Conservation (phyloP, 2,888 invertebrate genomes). For the Gnatocerus cornutus region DNA sequence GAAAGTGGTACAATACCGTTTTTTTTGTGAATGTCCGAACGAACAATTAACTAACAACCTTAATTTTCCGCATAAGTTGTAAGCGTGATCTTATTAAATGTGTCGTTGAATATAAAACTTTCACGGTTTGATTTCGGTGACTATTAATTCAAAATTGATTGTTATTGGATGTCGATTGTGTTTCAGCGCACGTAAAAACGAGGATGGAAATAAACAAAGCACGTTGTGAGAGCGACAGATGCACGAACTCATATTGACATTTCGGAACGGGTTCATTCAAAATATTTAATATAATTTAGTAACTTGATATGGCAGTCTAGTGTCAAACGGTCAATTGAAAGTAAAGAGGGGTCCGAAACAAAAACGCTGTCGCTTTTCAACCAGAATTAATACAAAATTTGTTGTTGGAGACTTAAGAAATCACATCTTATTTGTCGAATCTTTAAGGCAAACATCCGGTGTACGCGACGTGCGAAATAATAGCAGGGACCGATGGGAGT, state of each 20-base stretch:
- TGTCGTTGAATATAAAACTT: constrained; percentile 28
- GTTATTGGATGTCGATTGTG: constrained; percentile 24
- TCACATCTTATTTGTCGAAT: constrained; percentile 53
- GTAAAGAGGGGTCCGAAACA: constrained; percentile 39
- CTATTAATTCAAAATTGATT: constrained; percentile 41
- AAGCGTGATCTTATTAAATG: constrained; percentile 17
- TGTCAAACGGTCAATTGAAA: constrained; percentile 48
- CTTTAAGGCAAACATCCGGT: constrained; percentile 51
- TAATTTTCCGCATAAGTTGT: constrained; percentile 17
- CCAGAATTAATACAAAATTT: constrained; percentile 35
- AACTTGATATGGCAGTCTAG: constrained; percentile 48
- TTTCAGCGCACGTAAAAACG: constrained; percentile 31
- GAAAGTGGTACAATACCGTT: constrained; percentile 3
- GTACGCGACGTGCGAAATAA: constrained; percentile 43
- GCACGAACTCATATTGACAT: constrained; percentile 41
- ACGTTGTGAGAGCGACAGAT: constrained; percentile 35
- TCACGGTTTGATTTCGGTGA: constrained; percentile 21
- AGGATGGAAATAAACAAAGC: constrained; percentile 35
- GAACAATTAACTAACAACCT: constrained; percentile 24
- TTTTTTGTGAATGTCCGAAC: constrained; percentile 6
- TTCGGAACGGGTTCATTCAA: constrained; percentile 44
- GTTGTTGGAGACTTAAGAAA: constrained; percentile 48
- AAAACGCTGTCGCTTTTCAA: constrained; percentile 39
- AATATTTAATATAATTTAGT: constrained; percentile 50
- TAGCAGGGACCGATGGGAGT: constrained; percentile 10